Conservation (phyloP, 2,888 invertebrate species). For the Bellardia pandia region DNA sequence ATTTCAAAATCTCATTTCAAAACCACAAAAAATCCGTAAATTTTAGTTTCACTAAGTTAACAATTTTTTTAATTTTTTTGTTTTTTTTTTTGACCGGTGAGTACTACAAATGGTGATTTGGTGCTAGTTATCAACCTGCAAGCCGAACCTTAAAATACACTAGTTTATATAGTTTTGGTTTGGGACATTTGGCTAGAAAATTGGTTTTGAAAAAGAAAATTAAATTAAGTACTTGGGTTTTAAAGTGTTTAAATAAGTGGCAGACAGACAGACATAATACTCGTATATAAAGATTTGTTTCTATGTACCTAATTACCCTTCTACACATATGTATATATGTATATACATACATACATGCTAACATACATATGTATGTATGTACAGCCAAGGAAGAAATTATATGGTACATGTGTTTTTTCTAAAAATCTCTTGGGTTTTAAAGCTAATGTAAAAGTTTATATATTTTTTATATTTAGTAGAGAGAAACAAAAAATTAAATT, state of each 20-base stretch:
- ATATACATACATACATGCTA: no score
- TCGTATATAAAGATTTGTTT: neutral
- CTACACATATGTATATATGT: neutral
- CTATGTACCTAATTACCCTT: no score
- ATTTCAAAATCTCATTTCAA: slow-evolving; percentile 77
- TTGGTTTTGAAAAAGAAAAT: slow-evolving; percentile 35
- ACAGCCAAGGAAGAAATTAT: no score
- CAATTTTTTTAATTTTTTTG: slow-evolving; percentile 66
- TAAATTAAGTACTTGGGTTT: slow-evolving; percentile 55
- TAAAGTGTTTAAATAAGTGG: slow-evolving; percentile 24
- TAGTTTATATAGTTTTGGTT: slow-evolving; percentile 79
- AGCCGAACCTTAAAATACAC: slow-evolving; percentile 57
- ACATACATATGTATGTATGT: neutral
- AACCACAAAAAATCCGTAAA: slow-evolving; percentile 59
- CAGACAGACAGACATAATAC: neutral
- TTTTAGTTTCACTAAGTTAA: neutral
- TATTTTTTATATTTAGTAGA: no score
- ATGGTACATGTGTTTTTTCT: no score
- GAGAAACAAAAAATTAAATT: no score
- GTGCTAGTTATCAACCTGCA: slow-evolving; percentile 79
- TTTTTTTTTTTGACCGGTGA: slow-evolving; percentile 74
- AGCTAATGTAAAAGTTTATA: no score
- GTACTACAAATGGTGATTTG: slow-evolving; percentile 81
- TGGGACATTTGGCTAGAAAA: neutral
- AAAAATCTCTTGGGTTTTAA: no score